Conservation (phyloP, 2,888 invertebrate species). For the Acleris holmiana region DNA sequence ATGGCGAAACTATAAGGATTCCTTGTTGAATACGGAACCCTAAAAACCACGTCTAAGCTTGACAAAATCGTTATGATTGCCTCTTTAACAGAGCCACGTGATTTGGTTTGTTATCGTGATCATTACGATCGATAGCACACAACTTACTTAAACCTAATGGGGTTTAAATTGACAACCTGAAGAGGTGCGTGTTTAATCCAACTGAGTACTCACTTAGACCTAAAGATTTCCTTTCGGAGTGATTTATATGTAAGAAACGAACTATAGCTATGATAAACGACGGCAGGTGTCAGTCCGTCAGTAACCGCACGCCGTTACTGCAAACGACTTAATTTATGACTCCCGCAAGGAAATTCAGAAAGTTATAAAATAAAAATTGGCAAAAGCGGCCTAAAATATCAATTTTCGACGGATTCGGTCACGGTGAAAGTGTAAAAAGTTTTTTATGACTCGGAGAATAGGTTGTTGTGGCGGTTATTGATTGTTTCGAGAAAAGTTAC, state of each 20-base stretch:
- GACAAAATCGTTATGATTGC: too few relatives aligned
- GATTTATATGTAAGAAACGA: slow-evolving; percentile 33
- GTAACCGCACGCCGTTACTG: slow-evolving; percentile 31
- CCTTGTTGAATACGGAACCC: too few relatives aligned
- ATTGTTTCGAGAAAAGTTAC: too few relatives aligned
- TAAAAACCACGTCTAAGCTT: too few relatives aligned
- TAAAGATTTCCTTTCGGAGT: slow-evolving; percentile 17
- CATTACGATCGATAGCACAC: too few relatives aligned
- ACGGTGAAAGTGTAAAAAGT: slow-evolving; percentile 13
- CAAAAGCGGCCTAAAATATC: slow-evolving; percentile 29
- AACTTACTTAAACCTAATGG: too few relatives aligned
- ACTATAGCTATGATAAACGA: slow-evolving; percentile 30
- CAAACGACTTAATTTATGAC: slow-evolving; percentile 36
- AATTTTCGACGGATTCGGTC: slow-evolving; percentile 17
- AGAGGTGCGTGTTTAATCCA: not conserved
- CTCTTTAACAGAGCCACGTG: too few relatives aligned
- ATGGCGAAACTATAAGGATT: too few relatives aligned
- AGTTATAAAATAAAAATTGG: slow-evolving; percentile 33
- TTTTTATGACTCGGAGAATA: slow-evolving; percentile 20
- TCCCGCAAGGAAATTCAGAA: slow-evolving; percentile 17
- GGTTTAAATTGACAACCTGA: too few relatives aligned
- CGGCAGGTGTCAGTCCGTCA: slow-evolving; percentile 32
- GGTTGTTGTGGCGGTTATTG: slow-evolving; percentile 1
- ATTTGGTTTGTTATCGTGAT: too few relatives aligned
- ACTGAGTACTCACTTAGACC: not conserved